phyloP scores from a whole-genome alignment of 2,888 invertebrate genomes.

The Calliphora vomitoria region DNA sequence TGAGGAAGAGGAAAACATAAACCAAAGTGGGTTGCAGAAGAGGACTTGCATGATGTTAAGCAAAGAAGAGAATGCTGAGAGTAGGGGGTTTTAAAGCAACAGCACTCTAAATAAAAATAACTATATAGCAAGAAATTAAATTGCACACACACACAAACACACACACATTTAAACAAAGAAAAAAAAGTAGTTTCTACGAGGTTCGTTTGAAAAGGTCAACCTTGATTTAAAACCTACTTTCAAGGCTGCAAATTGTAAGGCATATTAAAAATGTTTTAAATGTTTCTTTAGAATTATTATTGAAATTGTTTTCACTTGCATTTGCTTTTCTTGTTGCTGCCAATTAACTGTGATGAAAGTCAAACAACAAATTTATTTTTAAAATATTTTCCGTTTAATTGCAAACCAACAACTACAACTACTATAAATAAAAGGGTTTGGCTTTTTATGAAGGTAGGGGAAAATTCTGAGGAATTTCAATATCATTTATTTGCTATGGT shows the following conservation, averaged over 20 bases:
- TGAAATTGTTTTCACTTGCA: conserved; percentile 1
- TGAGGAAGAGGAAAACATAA: no score
- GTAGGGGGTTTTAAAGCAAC: conserved; percentile 15
- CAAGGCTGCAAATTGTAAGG: not conserved
- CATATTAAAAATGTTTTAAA: not conserved
- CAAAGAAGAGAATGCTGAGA: not conserved
- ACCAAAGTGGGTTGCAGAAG: not conserved
- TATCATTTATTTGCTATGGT: no score
- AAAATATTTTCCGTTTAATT: not conserved
- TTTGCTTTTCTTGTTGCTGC: not conserved
- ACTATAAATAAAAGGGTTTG: no score
- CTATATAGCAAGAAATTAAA: conserved; percentile 36
- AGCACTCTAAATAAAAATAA: conserved; percentile 12
- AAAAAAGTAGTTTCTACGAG: conserved; percentile 37
- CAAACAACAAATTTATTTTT: conserved; percentile 8
- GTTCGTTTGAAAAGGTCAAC: conserved; percentile 12
- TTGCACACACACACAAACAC: conserved; percentile 30
- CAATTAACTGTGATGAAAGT: conserved; percentile 19
- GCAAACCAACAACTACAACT: not conserved
- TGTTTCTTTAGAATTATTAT: not conserved
- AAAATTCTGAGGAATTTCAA: no score
- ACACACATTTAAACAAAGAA: conserved; percentile 35
- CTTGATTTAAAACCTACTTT: not conserved
- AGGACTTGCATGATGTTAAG: not conserved
- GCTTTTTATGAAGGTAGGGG: no score